Percentiles rank a stretch among this genome's conserved stretches.
Evolutionary conservation across 2,113 vertebrate genomes (phyloP).

Genomic region (Dissostichus mawsoni): DNA sequence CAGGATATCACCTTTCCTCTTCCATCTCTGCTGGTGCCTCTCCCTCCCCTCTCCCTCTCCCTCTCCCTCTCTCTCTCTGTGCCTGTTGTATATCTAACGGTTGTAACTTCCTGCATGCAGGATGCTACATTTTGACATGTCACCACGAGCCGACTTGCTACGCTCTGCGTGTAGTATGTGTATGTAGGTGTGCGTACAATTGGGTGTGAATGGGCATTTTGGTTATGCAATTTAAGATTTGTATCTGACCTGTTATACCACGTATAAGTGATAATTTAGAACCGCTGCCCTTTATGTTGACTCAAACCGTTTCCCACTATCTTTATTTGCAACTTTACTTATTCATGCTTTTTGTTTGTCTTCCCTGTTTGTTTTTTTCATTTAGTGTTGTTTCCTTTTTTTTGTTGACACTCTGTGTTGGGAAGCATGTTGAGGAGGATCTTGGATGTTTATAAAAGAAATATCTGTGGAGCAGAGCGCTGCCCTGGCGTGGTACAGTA

Average conservation of each 20-base stretch:
- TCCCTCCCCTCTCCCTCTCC: background rate
- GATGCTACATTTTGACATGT: slow-evolving; percentile 37
- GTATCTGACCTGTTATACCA: background rate
- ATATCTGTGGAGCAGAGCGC: slow-evolving; percentile 60
- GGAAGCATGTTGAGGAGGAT: slow-evolving; percentile 19
- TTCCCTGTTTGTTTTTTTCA: background rate
- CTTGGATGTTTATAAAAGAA: slow-evolving; percentile 71
- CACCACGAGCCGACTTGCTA: slow-evolving; percentile 1
- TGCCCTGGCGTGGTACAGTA: slow-evolving; percentile 64
- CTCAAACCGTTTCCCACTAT: background rate
- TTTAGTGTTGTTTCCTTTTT: slow-evolving; percentile 15
- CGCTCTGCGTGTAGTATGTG: slow-evolving; percentile 2
- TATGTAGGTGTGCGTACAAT: slow-evolving; percentile 14
- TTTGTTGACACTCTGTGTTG: background rate
- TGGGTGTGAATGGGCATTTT: background rate
- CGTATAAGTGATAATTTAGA: background rate
- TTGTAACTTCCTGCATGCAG: slow-evolving; percentile 32
- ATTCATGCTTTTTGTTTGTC: slow-evolving; percentile 31
- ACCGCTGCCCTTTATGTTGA: background rate
- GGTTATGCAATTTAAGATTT: no score
- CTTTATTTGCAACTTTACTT: slow-evolving; percentile 10
- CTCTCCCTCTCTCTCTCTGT: slow-evolving; percentile 9
- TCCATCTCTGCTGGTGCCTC: slow-evolving; percentile 24
- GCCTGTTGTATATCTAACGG: slow-evolving; percentile 17
- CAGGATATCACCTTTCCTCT: slow-evolving; percentile 62